Evolutionary conservation across 2,113 vertebrate genomes (phyloP).

Genomic region (Albula glossodonta): DNA sequence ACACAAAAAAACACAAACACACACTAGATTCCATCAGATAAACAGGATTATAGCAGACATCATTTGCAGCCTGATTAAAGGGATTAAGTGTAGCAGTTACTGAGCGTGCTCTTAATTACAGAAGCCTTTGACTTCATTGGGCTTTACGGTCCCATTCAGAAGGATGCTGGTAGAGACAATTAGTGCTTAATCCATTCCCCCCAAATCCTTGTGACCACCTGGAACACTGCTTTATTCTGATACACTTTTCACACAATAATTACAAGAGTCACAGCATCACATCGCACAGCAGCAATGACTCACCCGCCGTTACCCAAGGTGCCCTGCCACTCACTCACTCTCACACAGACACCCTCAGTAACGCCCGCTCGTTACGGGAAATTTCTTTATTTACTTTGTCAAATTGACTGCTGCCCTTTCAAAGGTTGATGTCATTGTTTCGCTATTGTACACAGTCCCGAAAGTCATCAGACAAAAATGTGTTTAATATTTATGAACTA

Average conservation of each 20-base stretch:
- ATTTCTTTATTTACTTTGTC: background rate
- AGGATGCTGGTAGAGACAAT: background rate
- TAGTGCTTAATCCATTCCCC: background rate
- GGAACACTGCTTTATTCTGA: background rate
- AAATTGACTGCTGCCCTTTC: background rate
- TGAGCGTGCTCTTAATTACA: background rate
- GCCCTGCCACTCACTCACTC: background rate
- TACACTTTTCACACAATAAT: background rate
- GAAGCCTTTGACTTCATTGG: background rate
- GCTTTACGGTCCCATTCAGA: background rate
- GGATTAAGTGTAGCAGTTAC: background rate
- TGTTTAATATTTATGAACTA: background rate
- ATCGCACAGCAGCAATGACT: too few relatives aligned
- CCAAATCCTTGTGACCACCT: background rate
- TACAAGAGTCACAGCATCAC: background rate
- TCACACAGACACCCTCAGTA: background rate
- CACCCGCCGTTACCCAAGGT: background rate
- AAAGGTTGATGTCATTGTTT: background rate
- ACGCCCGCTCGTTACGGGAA: background rate
- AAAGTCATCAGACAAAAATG: background rate
- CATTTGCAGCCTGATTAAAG: too few relatives aligned
- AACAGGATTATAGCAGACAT: background rate
- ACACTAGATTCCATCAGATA: background rate
- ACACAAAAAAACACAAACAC: background rate
- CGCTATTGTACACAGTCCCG: background rate